Evolutionary conservation across 2,113 vertebrate species (phyloP), one percentile per base, ranked within the genome.

Genomic region (Hyperoodon ampullatus): DNA sequence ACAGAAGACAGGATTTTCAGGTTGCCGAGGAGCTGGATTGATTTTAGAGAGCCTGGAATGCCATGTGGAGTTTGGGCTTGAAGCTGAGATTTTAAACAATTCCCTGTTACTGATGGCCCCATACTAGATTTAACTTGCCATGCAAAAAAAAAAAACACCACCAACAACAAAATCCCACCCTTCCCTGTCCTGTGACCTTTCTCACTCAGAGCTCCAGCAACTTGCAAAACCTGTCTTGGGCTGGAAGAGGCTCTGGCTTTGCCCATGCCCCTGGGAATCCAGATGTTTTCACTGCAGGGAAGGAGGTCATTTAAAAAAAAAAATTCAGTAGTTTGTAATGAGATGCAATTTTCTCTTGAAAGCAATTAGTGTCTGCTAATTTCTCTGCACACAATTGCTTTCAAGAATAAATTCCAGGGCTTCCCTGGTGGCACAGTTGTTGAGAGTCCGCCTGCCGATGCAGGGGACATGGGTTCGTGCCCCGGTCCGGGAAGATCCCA

Each of bases 291-390:
- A 75, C 66, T 93, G 81, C 84, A 85, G 90, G 77, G 71, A 95
- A 96, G 71, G 72, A 97, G 84, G 87, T 98, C 74, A 96, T 95
- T 6, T 88, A 0, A 9, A 93, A 96, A 97, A 53, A 53, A 35
- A 97, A 96, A 95, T 90, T 60, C 90, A 96, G 86, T 90, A 88
- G 94, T 95, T 96, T 82, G 35, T 96, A 94, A 97, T 95, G 72
- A 97, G 95, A 96, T 85, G 55, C 61, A 93, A 86, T 97, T 96
- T 95, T 96, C 66, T 96, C 81, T 83, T 21, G 35, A 86, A 97
- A 97, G 96, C 97, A 97, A 89, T 97, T 96, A 97, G 86, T 90
- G 60, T 35, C 81, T 95, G 85, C 97, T 97, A 83, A 97, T 97
- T 90, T 92, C 90, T 97, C 94, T 92, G 65, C 88, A 77, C 92